Evolutionary conservation across 2,888 invertebrate genomes (phyloP).

Genomic region (Parnassius mnemosyne): DNA sequence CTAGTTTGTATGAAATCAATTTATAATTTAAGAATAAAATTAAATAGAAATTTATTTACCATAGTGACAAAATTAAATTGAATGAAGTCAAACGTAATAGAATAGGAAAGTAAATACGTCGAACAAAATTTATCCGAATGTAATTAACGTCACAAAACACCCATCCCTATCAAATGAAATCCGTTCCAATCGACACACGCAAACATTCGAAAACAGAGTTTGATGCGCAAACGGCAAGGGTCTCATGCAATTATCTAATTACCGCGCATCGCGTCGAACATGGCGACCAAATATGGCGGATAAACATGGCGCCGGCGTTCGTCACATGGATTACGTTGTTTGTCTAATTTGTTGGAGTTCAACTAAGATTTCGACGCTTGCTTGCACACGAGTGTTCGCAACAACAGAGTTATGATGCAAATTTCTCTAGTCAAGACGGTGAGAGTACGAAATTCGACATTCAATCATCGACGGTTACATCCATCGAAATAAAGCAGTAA

Average conservation of each 20-base stretch:
- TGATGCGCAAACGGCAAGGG: constrained; percentile 47
- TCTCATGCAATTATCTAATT: constrained; percentile 69
- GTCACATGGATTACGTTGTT: constrained; percentile 57
- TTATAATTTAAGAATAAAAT: no score
- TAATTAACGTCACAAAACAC: constrained; percentile 24
- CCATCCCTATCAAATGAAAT: constrained; percentile 19
- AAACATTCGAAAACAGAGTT: constrained; percentile 36
- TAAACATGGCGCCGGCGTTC: constrained; percentile 45
- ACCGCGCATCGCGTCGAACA: constrained; percentile 46
- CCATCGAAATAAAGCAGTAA: no score
- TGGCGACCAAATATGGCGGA: constrained; percentile 50
- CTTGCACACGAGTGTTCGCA: constrained; percentile 35
- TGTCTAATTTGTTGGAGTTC: constrained; percentile 61
- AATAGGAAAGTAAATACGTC: constrained; percentile 18
- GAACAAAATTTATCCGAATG: constrained; percentile 22
- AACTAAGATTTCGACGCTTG: constrained; percentile 46
- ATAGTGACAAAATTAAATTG: neutral
- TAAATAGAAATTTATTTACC: no score
- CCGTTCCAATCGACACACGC: constrained; percentile 35
- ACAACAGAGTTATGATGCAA: constrained; percentile 51
- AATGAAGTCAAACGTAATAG: constrained; percentile 6
- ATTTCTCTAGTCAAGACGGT: constrained; percentile 36
- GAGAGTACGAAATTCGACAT: neutral
- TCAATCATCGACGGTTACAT: neutral
- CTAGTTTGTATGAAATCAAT: no score